Conservation (phyloP, 2,113 vertebrate genomes). For the Syngnathus floridae region DNA sequence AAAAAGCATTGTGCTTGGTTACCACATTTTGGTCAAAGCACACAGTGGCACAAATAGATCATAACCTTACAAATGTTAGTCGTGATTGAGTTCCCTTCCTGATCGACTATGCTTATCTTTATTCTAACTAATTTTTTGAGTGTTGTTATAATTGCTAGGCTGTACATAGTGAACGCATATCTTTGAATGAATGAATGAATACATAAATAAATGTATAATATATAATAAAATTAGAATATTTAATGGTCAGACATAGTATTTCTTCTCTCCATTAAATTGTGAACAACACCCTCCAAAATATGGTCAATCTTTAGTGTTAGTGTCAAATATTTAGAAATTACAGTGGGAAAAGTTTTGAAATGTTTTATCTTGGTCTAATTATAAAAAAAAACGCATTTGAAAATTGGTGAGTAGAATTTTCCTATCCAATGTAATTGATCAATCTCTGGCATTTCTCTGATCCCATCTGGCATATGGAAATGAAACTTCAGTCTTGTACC, state of each 20-base stretch:
- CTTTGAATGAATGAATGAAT: not conserved
- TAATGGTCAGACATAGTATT: no score
- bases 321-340: not conserved
- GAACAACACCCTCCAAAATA: no score
- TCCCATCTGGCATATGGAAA: constrained; percentile 2
- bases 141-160: not conserved
- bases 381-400: not conserved
- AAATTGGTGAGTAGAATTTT: not conserved
- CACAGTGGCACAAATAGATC: constrained; percentile 38
- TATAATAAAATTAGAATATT: no score
- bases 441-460: not conserved
- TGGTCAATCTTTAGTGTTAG: no score
- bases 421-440: not conserved
- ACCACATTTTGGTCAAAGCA: constrained; percentile 25
- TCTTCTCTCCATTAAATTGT: no score
- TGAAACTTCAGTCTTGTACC: constrained; percentile 13
- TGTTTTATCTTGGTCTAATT: not conserved
- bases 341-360: not conserved
- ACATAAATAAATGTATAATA: no score
- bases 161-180: not conserved
- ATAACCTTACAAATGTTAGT: constrained; percentile 30
- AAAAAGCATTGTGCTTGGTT: constrained; percentile 36
- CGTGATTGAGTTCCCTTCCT: constrained; percentile 24
- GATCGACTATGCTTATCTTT: constrained; percentile 9
- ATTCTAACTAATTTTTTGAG: no score